Base-by-base conservation (phyloP, 2,888 invertebrate genomes). In the Drosophila differens region DNA sequence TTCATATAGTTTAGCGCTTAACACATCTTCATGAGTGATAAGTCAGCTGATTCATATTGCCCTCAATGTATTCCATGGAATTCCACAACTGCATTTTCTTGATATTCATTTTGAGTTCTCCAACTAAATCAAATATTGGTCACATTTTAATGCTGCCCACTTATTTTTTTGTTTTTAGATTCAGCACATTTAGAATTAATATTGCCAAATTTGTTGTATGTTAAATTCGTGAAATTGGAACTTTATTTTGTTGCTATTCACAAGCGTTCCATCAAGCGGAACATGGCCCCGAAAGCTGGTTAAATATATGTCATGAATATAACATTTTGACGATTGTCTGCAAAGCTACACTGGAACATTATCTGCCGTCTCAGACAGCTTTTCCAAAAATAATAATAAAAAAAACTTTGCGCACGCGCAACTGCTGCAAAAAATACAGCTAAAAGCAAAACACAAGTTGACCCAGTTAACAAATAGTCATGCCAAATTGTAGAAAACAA, bases 381-480 rank as follows among this genome's bases (percentile, higher is more conserved):
- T 59, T 70, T 64, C 62, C 55, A 65, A 41, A 70, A 67, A 60
- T 61, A 67, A 61, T 58, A 64, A 57, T 32, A 58, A 4, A 4
- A 47, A 22, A 44, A 22, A 0, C 10, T 1, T 9, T 47, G 39
- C 59, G 63, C 64, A 70, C 82, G 79, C 76, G 77, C 62, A 67
- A 75, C 63, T 51, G 57, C 52, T 74, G 58, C 68, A 70, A 67
- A 70, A 72, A 70, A 58, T 49, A 69, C 35, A 66, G 52, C 62
- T 58, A 59, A 44, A 53, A 53, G 62, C 62, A 71, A 71, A 68
- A 72, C 44, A 9, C 75, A 69, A 80, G 79, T 71, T 87, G 87
- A 90, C 89, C 89, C 79, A 89, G 87, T 87, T 89, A 78, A 52
- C 77, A 83, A 81, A 82, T 69, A 64, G 74, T 79, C 76, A 82